Percentiles rank a stretch among this genome's conserved stretches.
Conservation (phyloP, 1,140 invertebrate genomes). For the Babylonia areolata region DNA sequence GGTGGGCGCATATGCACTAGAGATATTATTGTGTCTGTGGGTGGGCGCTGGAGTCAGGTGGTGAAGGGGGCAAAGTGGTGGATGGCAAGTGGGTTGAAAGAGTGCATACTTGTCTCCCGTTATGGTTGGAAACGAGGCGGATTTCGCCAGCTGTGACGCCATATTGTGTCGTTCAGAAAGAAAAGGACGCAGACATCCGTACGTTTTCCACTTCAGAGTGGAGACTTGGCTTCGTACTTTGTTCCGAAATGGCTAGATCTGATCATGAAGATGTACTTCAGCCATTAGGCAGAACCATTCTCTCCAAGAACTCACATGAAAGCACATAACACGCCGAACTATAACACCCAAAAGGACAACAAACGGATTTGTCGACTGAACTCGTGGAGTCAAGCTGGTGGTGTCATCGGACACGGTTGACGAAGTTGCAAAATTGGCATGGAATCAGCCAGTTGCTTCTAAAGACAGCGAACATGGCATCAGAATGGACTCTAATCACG, state of each 20-base stretch:
- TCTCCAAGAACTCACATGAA: slow-evolving; percentile 10
- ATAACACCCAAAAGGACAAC: slow-evolving; percentile 20
- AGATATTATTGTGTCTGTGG: not conserved
- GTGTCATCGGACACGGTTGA: slow-evolving; percentile 3
- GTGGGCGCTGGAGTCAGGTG: not conserved
- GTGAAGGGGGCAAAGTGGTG: not conserved
- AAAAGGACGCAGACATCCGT: not conserved
- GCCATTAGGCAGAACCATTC: slow-evolving; percentile 28
- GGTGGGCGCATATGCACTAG: no score
- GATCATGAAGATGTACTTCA: slow-evolving; percentile 33
- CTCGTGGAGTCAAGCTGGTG: not conserved
- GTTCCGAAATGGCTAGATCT: slow-evolving; percentile 30
- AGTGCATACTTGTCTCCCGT: slow-evolving; percentile 7
- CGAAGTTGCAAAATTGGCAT: slow-evolving; percentile 20
- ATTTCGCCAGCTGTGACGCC: slow-evolving; percentile 36
- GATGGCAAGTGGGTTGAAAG: not conserved
- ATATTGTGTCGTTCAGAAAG: slow-evolving; percentile 29
- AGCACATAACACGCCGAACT: slow-evolving; percentile 30
- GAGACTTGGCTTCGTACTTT: slow-evolving; percentile 29
- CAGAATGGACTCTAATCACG: slow-evolving; percentile 8
- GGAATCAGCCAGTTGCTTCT: slow-evolving; percentile 8
- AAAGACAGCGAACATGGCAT: slow-evolving; percentile 24
- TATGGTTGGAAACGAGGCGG: slow-evolving; percentile 23
- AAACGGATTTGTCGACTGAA: slow-evolving; percentile 27
- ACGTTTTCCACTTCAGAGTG: slow-evolving; percentile 35